These are phyloP conservation scores for Lacerta agilis DNA, from an alignment of 2,797 vertebrate genomes.

Conservation along the genomic window DNA sequence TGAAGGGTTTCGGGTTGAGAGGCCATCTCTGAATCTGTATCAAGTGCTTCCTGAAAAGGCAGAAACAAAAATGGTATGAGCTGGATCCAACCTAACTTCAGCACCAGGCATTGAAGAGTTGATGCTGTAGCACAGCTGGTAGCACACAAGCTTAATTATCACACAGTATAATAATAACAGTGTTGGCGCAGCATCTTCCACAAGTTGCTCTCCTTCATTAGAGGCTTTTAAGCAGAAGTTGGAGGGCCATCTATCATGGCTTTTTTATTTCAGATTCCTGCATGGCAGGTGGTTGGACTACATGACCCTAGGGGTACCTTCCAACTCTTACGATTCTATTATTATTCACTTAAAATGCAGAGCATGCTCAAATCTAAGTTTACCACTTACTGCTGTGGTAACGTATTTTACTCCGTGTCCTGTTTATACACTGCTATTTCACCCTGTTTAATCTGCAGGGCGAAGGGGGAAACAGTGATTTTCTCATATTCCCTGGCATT, in stretches of 20 bases:
- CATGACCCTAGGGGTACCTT: neutral
- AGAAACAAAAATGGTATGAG: slow-evolving; percentile 35
- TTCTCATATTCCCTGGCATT: neutral
- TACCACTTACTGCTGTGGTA: neutral
- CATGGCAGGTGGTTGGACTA: too few species aligned
- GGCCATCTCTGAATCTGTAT: slow-evolving; percentile 77
- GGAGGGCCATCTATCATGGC: too few species aligned
- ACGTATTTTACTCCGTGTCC: neutral
- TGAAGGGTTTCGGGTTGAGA: slow-evolving; percentile 79
- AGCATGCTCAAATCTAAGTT: neutral
- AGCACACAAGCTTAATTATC: too few species aligned
- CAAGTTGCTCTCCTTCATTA: too few species aligned
- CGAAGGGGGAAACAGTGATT: neutral
- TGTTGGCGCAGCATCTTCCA: too few species aligned
- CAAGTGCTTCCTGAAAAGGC: slow-evolving; percentile 78
- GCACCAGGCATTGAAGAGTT: too few species aligned
- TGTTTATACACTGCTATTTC: neutral
- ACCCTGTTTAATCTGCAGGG: neutral
- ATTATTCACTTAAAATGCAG: neutral
- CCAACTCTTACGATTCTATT: too few species aligned
- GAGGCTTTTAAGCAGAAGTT: too few species aligned
- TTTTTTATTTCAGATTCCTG: too few species aligned
- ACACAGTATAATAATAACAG: too few species aligned
- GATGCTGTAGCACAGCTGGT: too few species aligned
- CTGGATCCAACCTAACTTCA: too few species aligned